Evolutionary conservation across 2,113 vertebrate genomes (phyloP).

Genomic region (rabbit (Oryctolagus cuniculus)): mOryCun1.1 NC_091433.1:51673001-51673500

Average conservation of each 20-base stretch:
- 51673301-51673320: conserved; percentile 64
- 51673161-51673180: not conserved
- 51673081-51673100: not conserved
- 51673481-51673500: not conserved
- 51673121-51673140: not conserved
- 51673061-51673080: not conserved
- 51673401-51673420: not conserved
- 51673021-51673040: not conserved
- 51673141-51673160: not conserved
- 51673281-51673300: not conserved
- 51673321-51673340: conserved; percentile 56
- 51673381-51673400: conserved; percentile 48
- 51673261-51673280: conserved; percentile 11
- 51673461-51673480: not conserved
- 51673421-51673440: not conserved
- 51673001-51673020: fast-evolving
- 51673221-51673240: conserved; percentile 46
- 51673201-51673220: conserved; percentile 51
- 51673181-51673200: conserved; percentile 28
- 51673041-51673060: too few relatives aligned
- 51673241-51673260: conserved; percentile 15
- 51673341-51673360: not conserved
- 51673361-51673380: not conserved
- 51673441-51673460: not conserved
- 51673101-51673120: not conserved